Percentiles rank a stretch among this genome's conserved stretches.
Conservation (phyloP, 2,888 invertebrate species). For the Acronicta psi region DNA sequence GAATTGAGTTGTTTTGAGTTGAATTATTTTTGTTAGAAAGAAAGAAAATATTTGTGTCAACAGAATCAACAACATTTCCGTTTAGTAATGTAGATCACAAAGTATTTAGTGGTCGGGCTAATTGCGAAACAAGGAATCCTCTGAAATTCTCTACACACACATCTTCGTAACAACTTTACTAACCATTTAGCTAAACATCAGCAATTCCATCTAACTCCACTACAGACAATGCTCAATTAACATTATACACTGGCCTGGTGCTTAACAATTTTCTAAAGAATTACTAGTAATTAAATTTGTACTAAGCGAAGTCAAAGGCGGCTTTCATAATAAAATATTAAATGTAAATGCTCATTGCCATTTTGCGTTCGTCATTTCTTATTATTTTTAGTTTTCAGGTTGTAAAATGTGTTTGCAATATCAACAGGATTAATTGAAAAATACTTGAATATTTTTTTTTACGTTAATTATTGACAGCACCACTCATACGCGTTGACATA, state of each 20-base stretch:
- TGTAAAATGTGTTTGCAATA: slow-evolving; percentile 15
- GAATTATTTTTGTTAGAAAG: too few relatives aligned
- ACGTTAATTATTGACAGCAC: too few relatives aligned
- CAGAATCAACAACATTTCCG: slow-evolving; percentile 5
- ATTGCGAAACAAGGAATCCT: slow-evolving; percentile 40
- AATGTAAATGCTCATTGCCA: slow-evolving; percentile 44
- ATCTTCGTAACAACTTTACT: slow-evolving; percentile 30
- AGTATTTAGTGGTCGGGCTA: slow-evolving; percentile 23
- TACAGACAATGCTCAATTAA: slow-evolving; percentile 44
- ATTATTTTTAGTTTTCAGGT: slow-evolving; percentile 25
- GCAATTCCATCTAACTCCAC: slow-evolving; percentile 19
- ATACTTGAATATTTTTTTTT: slow-evolving; percentile 25
- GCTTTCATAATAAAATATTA: slow-evolving; percentile 43
- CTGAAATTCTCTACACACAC: slow-evolving; percentile 31
- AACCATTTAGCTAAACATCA: slow-evolving; percentile 24
- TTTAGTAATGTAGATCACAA: slow-evolving; percentile 46
- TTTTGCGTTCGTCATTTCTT: slow-evolving; percentile 16
- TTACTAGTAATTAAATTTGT: slow-evolving; percentile 51
- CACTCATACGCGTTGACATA: too few relatives aligned
- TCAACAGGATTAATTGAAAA: neutral
- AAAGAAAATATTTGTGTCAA: too few relatives aligned
- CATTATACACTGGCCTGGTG: slow-evolving; percentile 51
- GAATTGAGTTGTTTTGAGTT: too few relatives aligned
- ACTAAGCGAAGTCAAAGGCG: slow-evolving; percentile 53
- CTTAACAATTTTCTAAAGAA: slow-evolving; percentile 37